phyloP scores from a whole-genome alignment of 1,140 invertebrate species.

The Zaprionus taronus region DNA sequence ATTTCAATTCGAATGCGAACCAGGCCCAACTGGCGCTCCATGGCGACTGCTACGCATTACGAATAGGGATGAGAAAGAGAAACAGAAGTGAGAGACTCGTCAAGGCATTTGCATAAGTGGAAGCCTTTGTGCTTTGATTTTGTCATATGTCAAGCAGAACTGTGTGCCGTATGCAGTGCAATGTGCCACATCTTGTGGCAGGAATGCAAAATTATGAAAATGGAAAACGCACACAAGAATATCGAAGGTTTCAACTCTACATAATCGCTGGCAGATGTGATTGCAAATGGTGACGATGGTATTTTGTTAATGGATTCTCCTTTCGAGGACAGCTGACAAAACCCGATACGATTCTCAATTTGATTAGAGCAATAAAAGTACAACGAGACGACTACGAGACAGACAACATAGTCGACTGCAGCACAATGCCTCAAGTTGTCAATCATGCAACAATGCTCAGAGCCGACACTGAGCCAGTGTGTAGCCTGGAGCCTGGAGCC shows the following conservation, averaged over 20 bases:
- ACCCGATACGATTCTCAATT: slow-evolving; percentile 41
- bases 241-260: slow-evolving; percentile 4
- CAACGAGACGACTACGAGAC: slow-evolving; percentile 44
- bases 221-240: slow-evolving; percentile 53
- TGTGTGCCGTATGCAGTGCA: slow-evolving; percentile 14
- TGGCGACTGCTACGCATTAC: slow-evolving; percentile 17
- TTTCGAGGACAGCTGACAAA: slow-evolving; percentile 43
- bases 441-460: slow-evolving; percentile 52
- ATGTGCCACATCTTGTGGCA: slow-evolving; percentile 46
- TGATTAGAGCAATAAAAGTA: slow-evolving; percentile 56
- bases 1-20: slow-evolving; percentile 22
- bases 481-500: neutral
- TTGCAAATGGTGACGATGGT: slow-evolving; percentile 57
- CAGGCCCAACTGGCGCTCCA: slow-evolving; percentile 12
- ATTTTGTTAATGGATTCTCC: slow-evolving; percentile 58
- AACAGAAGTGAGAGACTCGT: slow-evolving; percentile 25
- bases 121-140: slow-evolving; percentile 58
- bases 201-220: slow-evolving; percentile 70
- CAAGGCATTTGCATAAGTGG: slow-evolving; percentile 59
- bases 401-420: slow-evolving; percentile 13
- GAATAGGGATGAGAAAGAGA: neutral
- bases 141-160: slow-evolving; percentile 11
- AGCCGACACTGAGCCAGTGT: neutral
- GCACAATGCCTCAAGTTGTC: slow-evolving; percentile 58
- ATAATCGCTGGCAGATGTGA: slow-evolving; percentile 48